These are phyloP conservation scores for Halisarca cf. caerulea DNA, from an alignment of 37 sponge, comb jelly and placozoan species.

Conservation along the genomic window DNA sequence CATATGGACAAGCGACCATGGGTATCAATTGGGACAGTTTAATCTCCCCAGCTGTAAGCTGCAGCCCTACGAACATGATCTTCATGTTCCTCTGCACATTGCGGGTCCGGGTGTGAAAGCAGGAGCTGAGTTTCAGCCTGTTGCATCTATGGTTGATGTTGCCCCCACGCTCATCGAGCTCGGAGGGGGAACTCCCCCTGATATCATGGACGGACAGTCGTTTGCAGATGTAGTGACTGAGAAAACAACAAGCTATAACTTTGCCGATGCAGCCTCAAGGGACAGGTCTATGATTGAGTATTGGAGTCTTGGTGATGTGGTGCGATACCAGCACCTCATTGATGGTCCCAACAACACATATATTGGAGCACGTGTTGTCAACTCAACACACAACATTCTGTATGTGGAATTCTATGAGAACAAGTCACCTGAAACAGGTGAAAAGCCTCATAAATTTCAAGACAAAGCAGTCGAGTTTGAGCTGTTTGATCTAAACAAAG, in stretches of 20 bases:
- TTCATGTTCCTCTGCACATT: slow-evolving; percentile 60
- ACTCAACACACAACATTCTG: slow-evolving; percentile 62
- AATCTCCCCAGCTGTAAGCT: slow-evolving; percentile 73
- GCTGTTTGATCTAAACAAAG: slow-evolving; percentile 52
- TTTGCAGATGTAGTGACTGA: slow-evolving; percentile 46
- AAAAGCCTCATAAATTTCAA: neutral
- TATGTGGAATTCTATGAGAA: slow-evolving; percentile 68
- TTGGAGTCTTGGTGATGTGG: slow-evolving; percentile 75
- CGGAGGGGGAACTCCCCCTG: slow-evolving; percentile 51
- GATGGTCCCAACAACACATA: slow-evolving; percentile 82
- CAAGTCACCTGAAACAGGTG: neutral
- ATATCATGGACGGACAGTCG: slow-evolving; percentile 71
- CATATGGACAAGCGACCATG: slow-evolving; percentile 82
- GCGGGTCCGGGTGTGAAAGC: slow-evolving; percentile 58
- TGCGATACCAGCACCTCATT: slow-evolving; percentile 56
- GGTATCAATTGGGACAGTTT: slow-evolving; percentile 83
- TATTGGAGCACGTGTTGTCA: slow-evolving; percentile 64
- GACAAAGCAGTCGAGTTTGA: slow-evolving; percentile 59
- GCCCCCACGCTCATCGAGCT: slow-evolving; percentile 66
- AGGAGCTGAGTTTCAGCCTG: slow-evolving; percentile 25
- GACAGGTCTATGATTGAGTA: slow-evolving; percentile 74
- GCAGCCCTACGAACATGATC: slow-evolving; percentile 79
- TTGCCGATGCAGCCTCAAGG: neutral
- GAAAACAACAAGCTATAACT: neutral
- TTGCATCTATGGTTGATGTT: slow-evolving; percentile 80